A percentile compares a stretch with the other conserved stretches of the same genome.
Conservation (phyloP, 1,140 invertebrate genomes). For the Trichonephila inaurata region DNA sequence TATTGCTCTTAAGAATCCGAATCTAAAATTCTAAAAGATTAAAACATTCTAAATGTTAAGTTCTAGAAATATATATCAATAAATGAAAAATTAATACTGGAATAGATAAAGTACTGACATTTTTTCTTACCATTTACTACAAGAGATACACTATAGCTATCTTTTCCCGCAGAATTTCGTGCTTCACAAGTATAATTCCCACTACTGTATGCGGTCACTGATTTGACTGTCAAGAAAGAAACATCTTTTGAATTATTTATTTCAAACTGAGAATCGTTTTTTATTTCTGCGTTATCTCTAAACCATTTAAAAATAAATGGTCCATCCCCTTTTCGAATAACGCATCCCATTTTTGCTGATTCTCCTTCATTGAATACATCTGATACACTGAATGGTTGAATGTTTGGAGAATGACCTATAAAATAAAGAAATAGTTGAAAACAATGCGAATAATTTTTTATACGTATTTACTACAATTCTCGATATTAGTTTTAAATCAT, state of each 20-base stretch:
- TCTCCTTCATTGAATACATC: conserved; percentile 56
- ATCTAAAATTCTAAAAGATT: too few relatives aligned
- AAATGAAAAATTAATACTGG: too few relatives aligned
- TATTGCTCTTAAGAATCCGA: too few relatives aligned
- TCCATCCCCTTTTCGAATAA: background rate
- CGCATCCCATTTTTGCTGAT: conserved; percentile 52
- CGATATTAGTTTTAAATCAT: too few relatives aligned
- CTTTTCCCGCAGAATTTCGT: conserved; percentile 94
- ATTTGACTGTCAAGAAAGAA: conserved; percentile 87
- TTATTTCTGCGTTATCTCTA: conserved; percentile 31
- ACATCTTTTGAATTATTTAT: conserved; percentile 76
- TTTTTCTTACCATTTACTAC: conserved; percentile 87
- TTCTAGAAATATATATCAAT: too few relatives aligned
- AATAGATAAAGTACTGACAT: too few relatives aligned
- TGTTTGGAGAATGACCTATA: conserved; percentile 48
- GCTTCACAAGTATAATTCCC: conserved; percentile 93
- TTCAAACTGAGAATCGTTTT: conserved; percentile 31
- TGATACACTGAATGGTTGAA: conserved; percentile 57
- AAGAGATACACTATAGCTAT: conserved; percentile 93
- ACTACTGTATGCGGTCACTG: conserved; percentile 87
- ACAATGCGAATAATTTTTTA: too few relatives aligned
- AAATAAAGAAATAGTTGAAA: background rate
- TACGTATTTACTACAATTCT: too few relatives aligned
- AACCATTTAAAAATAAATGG: conserved; percentile 63
- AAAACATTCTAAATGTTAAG: too few relatives aligned